phyloP scores from a whole-genome alignment of 2,888 invertebrate genomes.

The Trichogramma evanescens region DNA sequence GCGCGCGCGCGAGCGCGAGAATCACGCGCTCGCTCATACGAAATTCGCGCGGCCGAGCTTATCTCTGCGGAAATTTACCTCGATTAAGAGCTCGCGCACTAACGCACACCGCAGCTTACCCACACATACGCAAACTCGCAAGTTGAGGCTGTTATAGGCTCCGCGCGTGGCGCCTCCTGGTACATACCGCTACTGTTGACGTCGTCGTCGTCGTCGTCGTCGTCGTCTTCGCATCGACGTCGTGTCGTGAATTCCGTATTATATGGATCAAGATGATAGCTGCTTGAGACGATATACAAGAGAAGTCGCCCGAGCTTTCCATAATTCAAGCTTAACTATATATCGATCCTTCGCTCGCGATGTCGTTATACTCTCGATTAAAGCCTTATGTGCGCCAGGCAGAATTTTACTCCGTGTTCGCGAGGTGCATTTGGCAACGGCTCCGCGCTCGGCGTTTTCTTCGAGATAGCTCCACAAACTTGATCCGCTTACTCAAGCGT shows the following conservation, averaged over 20 bases:
- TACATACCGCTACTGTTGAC: too few relatives aligned
- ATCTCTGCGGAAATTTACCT: slow-evolving; percentile 12
- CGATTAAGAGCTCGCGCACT: slow-evolving; percentile 1
- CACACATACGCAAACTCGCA: too few relatives aligned
- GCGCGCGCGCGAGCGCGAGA: not conserved
- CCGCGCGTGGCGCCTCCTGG: not conserved
- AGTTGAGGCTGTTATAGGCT: too few relatives aligned
- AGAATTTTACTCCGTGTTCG: too few relatives aligned
- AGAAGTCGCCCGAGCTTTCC: slow-evolving; percentile 20
- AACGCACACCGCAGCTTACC: too few relatives aligned
- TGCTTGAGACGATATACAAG: too few relatives aligned
- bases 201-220: too few relatives aligned
- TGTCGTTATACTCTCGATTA: slow-evolving; percentile 25
- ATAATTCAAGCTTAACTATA: slow-evolving; percentile 30
- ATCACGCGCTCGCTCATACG: not conserved
- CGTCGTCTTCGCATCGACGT: not conserved
- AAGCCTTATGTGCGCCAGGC: slow-evolving; percentile 3
- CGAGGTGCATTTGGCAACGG: too few relatives aligned
- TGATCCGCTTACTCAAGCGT: too few relatives aligned
- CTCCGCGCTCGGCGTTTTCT: too few relatives aligned
- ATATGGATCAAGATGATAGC: too few relatives aligned
- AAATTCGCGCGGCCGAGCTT: slow-evolving; percentile 11
- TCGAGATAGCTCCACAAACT: too few relatives aligned
- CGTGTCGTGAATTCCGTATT: slow-evolving; percentile 12
- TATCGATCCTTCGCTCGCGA: slow-evolving; percentile 20